Base-by-base conservation (phyloP, 2,797 vertebrate species). In the Sphaeramia orbicularis region DNA sequence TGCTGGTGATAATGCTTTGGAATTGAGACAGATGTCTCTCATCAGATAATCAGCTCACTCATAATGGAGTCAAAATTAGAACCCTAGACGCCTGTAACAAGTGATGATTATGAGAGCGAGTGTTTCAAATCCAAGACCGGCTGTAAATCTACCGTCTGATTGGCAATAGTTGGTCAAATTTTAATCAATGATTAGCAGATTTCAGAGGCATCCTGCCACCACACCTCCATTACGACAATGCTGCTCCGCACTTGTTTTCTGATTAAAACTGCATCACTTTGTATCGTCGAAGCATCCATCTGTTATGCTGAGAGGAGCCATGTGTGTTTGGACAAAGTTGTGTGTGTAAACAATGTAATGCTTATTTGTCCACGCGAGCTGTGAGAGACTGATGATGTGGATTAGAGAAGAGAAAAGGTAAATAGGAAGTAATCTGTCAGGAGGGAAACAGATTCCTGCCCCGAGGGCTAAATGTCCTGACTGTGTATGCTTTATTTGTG, bases 11-110 rank as follows among this genome's bases (percentile, higher is more conserved):
- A 68, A 88, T 63, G 15, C 71, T 45, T 42, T 69, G 77, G 68
- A 83, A 43, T 67, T 1, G 45, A 80, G 71, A 81, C 85, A 90
- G 85, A 86, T 83, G 83, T 67, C 80, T 81, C 70, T 79, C 74
- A 78, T 87, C 71, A 80, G 54, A 66, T 73, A 71, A 65, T 59
- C 71, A 64, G 59, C 76, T 80, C 58, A 44, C 53, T 72, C 58
- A 54, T 70, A 65, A 86, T 71, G 63, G 65, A 74, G 24, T 6
- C 63, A 67, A 76, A 86, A 87, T 82, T 69, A 82, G 30, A 76
- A 54, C 70, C 71, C 64, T 6, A 43, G 57, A 62, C 9, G 35
- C n/a, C 48, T 11, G 60, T 74, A 69, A 84, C 40, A 30, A 42
- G 74, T 50, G 2, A 37, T 78, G 50, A 64, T 81, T 59, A 52